Base-by-base conservation (phyloP, 2,113 vertebrate genomes). In the Chloebia gouldiae region DNA sequence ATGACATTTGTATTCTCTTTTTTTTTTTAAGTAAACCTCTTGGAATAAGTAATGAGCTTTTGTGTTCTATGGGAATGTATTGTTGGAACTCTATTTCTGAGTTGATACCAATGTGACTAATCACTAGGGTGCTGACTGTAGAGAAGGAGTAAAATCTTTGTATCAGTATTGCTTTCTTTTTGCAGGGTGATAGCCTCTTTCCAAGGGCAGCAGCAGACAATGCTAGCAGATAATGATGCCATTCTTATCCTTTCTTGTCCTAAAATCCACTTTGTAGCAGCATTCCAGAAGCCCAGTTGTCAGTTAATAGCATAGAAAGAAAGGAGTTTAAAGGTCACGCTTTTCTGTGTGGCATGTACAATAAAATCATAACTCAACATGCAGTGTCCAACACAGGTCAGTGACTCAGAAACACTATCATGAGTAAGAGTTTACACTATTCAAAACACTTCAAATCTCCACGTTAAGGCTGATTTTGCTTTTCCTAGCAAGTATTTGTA, bases 381-480 rank as follows among this genome's bases (percentile, higher is more conserved):
- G 23, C 6, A 77, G 20, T 6, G 10, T 68, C 31, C 51, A 79
- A 15, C n/a, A 56, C 3, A 33, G 23, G 11, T 45, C 5, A 78
- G 15, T 47, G 10, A 13, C 24, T 81, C n/a, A 44, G 20, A 18
- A 60, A 9, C 6, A 13, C 3, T 30, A 35, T 7, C 0, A 1
- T 24, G 5, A 49, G 12, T n/a, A 53, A 44, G 61, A 79, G 10
- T 83, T 40, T 31, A 13, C 8, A 59, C 6, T 49, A n/a, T 53
- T 61, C 42, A 73, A 47, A 88, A 39, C 5, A 27, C 54, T 82
- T 75, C 15, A 75, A 28, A 75, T 70, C 19, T 64, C 10, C 40
- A 33, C 1, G 0, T 47, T 79, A 47, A 35, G 7, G 4, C 30
- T 56, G 18, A 31, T 24, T 47, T 69, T 2, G 2, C 14, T 69